A percentile compares a stretch with the other conserved stretches of the same genome.
Conservation (phyloP, 2,113 vertebrate species). For the Eurystomus gularis region DNA sequence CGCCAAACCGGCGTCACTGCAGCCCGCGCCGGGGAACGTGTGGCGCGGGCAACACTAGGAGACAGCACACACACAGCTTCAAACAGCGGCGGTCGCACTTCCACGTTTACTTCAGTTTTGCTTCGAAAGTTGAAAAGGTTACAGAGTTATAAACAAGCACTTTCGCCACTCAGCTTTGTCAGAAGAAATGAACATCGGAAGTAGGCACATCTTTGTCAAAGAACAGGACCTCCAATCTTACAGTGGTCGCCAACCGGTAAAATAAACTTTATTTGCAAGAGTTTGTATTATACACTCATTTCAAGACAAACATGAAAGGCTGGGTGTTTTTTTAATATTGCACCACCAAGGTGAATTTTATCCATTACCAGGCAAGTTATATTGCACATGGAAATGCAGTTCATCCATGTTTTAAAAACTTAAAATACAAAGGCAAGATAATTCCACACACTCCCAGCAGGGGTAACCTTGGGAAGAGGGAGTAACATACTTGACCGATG, state of each 20-base stretch:
- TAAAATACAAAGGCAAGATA: conserved; percentile 35
- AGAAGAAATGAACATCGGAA: conserved; percentile 45
- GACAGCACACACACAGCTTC: background rate
- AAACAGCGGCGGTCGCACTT: too few relatives aligned
- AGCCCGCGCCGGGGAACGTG: background rate
- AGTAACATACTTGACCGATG: background rate
- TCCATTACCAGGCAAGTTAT: background rate
- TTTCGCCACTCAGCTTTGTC: conserved; percentile 51
- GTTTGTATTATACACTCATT: conserved; percentile 42
- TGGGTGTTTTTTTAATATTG: conserved; percentile 29
- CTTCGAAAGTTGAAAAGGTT: conserved; percentile 56
- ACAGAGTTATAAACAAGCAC: conserved; percentile 48
- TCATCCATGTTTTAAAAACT: conserved; percentile 31
- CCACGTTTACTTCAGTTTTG: conserved; percentile 56
- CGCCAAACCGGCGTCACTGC: fast-evolving
- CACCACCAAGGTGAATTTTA: conserved; percentile 50
- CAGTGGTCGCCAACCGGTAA: conserved; percentile 50
- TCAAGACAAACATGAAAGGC: conserved; percentile 51
- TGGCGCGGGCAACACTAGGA: background rate
- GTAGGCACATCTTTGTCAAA: conserved; percentile 66
- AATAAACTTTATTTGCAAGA: conserved; percentile 51
- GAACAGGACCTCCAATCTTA: conserved; percentile 48
- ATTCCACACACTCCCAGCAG: background rate
- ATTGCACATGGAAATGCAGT: conserved; percentile 1
- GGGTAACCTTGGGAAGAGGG: background rate